Base-by-base conservation (phyloP, 1,140 invertebrate genomes). In the Drosophila ironensis region DNA sequence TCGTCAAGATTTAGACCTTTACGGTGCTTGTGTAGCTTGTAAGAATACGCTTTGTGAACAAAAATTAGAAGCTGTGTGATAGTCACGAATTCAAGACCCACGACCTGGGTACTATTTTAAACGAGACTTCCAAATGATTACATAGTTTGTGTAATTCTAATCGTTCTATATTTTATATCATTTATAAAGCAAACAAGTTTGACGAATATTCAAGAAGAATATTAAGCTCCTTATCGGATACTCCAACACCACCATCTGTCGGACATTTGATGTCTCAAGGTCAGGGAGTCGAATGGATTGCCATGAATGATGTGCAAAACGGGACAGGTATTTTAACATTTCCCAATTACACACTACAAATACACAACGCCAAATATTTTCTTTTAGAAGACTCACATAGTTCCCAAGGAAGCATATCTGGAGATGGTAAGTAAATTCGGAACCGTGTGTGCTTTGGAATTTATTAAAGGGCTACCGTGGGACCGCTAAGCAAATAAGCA, bases 391-490 rank as follows among this genome's bases (percentile, higher is more conserved):
- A 89, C 56, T 89, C 87, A 1, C 87, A 72, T 47, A 89, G 88
- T 45, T 89, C 88, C 6, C 88, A 89, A 51, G 88, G 77, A 20
- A 89, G 88, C 30, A 87, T 89, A 46, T 87, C 80, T 8, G 88
- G 88, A 3, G 88, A 89, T 41, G 88, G 88, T 89, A 66, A 87
- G 88, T 69, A 8, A 38, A 37, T 4, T n/a, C n/a, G n/a, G n/a
- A n/a, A n/a, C n/a, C n/a, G n/a, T n/a, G n/a, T n/a, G n/a, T n/a
- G n/a, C n/a, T n/a, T n/a, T n/a, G n/a, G n/a, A n/a, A n/a, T n/a
- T n/a, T n/a, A n/a, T n/a, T n/a, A n/a, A n/a, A n/a, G n/a, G n/a
- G n/a, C 16, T 40, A 54, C 24, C 20, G 42, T 64, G 61, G 3
- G 59, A 66, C 16, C 16, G 11, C 19, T 16, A 6, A 24, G 25